Conservation (phyloP, 2,797 vertebrate species). For the Leptatherina wallacei region DNA sequence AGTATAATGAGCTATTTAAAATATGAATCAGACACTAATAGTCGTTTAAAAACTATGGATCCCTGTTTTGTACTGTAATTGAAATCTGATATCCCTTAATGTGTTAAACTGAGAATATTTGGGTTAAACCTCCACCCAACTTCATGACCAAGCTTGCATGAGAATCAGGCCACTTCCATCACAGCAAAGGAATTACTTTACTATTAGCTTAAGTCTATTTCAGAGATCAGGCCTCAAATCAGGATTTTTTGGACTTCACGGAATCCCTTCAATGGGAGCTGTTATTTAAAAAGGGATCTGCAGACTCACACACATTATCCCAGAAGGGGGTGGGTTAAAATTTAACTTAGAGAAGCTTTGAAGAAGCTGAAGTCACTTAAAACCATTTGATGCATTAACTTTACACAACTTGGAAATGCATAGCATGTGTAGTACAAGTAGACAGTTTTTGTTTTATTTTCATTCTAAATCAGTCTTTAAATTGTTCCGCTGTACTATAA, state of each 20-base stretch:
- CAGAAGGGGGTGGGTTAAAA: conserved; percentile 12
- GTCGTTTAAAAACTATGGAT: conserved; percentile 1
- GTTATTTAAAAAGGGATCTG: conserved; percentile 59
- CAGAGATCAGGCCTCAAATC: conserved; percentile 53
- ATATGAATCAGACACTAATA: conserved; percentile 3
- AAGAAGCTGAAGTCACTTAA: conserved; percentile 10
- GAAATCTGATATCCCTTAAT: conserved; percentile 5
- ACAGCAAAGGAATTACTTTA: conserved; percentile 60
- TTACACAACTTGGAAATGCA: not conserved
- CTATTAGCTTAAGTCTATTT: conserved; percentile 70
- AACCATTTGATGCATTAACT: not conserved
- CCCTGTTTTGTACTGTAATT: conserved; percentile 15
- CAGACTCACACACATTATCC: conserved; percentile 34
- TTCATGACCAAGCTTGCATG: conserved; percentile 66
- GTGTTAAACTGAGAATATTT: conserved; percentile 58
- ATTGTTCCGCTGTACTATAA: not conserved
- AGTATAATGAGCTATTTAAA: not conserved
- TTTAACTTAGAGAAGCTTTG: conserved; percentile 14
- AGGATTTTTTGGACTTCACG: conserved; percentile 50
- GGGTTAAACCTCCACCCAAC: conserved; percentile 41
- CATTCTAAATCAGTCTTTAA: not conserved
- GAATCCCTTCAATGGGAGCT: conserved; percentile 50
- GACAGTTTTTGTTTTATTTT: conserved; percentile 1
- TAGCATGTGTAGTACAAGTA: not conserved
- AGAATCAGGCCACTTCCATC: conserved; percentile 62